phyloP scores from a whole-genome alignment of 2,797 vertebrate genomes.

The Tragopan temminckii region DNA sequence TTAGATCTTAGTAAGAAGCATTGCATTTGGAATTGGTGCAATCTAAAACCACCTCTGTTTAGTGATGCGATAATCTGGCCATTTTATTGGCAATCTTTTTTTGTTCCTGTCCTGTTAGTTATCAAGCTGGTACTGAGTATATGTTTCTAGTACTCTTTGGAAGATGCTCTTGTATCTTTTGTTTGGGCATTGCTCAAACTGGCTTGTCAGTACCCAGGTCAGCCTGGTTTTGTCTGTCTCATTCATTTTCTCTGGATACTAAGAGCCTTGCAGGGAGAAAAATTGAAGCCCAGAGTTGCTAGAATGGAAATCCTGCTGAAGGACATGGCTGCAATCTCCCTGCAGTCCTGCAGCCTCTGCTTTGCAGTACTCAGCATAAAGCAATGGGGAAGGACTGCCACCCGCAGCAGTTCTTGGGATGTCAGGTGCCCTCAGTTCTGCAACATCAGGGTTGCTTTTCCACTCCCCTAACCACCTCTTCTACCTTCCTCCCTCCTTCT shows the following conservation, averaged over 20 bases:
- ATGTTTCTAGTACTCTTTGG: background rate
- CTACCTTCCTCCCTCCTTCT: background rate
- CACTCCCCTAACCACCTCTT: background rate
- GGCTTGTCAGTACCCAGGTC: rapidly evolving
- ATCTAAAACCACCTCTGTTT: background rate
- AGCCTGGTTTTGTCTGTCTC: background rate
- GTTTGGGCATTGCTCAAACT: background rate
- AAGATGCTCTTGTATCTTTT: background rate
- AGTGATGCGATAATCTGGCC: background rate
- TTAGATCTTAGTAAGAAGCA: background rate
- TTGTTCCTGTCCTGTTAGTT: background rate
- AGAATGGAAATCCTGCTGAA: constrained; percentile 41
- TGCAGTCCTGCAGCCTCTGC: constrained; percentile 64
- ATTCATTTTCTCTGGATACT: background rate
- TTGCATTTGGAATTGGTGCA: background rate
- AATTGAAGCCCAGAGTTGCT: background rate
- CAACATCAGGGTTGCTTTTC: background rate
- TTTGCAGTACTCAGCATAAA: constrained; percentile 63
- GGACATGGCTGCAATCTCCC: constrained; percentile 49
- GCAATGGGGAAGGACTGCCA: background rate
- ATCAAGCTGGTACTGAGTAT: background rate
- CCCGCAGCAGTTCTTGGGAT: background rate
- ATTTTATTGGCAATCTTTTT: background rate
- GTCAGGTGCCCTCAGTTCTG: background rate
- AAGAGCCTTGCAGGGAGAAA: background rate